Evolutionary conservation across 1,140 invertebrate species (phyloP).

Genomic region (Melanaphis sacchari): DNA sequence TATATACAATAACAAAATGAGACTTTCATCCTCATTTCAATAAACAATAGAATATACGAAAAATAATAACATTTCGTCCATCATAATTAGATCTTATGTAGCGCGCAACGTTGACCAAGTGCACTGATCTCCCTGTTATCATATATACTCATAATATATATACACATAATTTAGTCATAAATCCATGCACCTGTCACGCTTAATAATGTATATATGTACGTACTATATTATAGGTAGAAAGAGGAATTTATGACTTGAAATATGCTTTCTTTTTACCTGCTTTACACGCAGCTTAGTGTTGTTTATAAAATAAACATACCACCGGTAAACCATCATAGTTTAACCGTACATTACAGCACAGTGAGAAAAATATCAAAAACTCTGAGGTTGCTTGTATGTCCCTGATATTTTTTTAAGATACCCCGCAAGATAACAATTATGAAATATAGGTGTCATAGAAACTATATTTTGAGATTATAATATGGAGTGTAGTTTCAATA

Average conservation of each 20-base stretch:
- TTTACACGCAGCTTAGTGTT: not conserved
- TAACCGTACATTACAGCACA: not conserved
- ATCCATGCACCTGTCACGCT: not conserved
- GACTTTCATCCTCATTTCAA: slow-evolving; percentile 30
- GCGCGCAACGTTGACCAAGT: not conserved
- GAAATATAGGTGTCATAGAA: too few species aligned
- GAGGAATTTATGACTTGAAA: not conserved
- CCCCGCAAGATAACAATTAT: too few species aligned
- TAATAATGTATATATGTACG: not conserved
- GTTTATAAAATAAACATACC: not conserved
- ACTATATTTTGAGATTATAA: too few species aligned
- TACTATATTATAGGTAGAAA: not conserved
- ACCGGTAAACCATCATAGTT: not conserved
- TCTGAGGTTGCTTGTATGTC: not conserved
- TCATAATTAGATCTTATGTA: slow-evolving; percentile 29
- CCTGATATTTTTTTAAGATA: too few species aligned
- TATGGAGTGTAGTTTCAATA: too few species aligned
- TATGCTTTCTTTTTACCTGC: slow-evolving; percentile 12
- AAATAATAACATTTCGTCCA: not conserved
- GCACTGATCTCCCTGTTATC: not conserved
- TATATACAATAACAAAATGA: not conserved
- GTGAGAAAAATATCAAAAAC: not conserved
- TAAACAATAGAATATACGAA: not conserved
- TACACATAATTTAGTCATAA: not conserved
- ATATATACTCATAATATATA: not conserved